These are phyloP conservation scores for Hepsetus odoe DNA, from an alignment of 2,113 vertebrate genomes.

Conservation along the genomic window DNA sequence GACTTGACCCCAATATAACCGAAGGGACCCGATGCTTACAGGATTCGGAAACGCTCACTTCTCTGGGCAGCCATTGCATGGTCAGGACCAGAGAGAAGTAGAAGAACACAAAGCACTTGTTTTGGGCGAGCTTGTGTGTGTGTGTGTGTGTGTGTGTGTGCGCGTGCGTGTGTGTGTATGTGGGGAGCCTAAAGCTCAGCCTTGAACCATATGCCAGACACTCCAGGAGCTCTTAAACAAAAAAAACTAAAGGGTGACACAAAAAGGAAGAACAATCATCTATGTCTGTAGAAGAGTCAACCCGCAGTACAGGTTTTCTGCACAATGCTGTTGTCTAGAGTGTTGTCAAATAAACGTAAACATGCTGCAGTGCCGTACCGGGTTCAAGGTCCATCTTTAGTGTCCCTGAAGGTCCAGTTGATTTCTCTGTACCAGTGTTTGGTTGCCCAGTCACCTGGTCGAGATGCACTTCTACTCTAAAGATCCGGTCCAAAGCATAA, in stretches of 20 bases:
- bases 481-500: slow-evolving; percentile 16
- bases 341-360: slow-evolving; percentile 23
- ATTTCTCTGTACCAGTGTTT: slow-evolving; percentile 28
- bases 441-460: slow-evolving; percentile 1
- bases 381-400: slow-evolving; percentile 13
- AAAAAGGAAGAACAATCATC: slow-evolving; percentile 16
- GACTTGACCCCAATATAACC: slow-evolving; percentile 93
- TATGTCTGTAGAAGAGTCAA: slow-evolving; percentile 1
- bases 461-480: slow-evolving; percentile 41
- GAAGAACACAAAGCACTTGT: slow-evolving; percentile 69
- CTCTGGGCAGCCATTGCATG: neutral
- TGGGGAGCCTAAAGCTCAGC: slow-evolving; percentile 46
- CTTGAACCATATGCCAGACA: slow-evolving; percentile 33
- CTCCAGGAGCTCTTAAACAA: slow-evolving; percentile 59
- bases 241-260: neutral
- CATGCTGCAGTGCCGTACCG: slow-evolving; percentile 20
- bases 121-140: slow-evolving; percentile 15
- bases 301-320: neutral
- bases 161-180: slow-evolving; percentile 57
- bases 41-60: slow-evolving; percentile 19
- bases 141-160: slow-evolving; percentile 45
- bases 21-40: slow-evolving; percentile 57
- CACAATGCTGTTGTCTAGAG: neutral
- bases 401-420: slow-evolving; percentile 31
- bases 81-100: slow-evolving; percentile 22